Percentiles rank a stretch among this genome's conserved stretches.
These are phyloP conservation scores for Spodoptera litura DNA, from an alignment of 1,140 invertebrate species.

Conservation along the genomic window DNA sequence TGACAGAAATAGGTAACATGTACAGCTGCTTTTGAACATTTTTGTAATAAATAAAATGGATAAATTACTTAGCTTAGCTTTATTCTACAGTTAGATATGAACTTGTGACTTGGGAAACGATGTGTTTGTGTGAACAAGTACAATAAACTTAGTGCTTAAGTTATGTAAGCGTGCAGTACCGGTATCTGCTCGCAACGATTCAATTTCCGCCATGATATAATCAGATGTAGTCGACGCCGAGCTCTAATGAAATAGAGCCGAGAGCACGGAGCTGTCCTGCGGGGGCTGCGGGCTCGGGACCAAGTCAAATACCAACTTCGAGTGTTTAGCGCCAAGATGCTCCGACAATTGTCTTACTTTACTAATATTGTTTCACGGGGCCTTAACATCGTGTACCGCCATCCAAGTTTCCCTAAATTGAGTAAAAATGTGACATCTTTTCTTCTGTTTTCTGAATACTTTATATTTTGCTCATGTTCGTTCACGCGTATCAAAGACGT, in stretches of 20 bases:
- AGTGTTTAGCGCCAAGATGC: slow-evolving; percentile 12
- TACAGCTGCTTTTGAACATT: slow-evolving; percentile 13
- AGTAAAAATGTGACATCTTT: background rate
- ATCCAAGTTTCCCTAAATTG: background rate
- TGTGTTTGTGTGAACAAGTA: slow-evolving; percentile 1
- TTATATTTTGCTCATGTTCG: slow-evolving; percentile 19
- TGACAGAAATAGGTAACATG: slow-evolving; percentile 28
- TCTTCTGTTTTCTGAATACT: background rate
- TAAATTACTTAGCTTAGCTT: background rate
- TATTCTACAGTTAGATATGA: slow-evolving; percentile 19
- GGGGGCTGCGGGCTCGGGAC: background rate
- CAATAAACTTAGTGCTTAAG: slow-evolving; percentile 1
- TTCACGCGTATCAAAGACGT: slow-evolving; percentile 7
- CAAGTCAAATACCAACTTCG: slow-evolving; percentile 19
- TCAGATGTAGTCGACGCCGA: slow-evolving; percentile 28
- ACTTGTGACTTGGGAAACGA: slow-evolving; percentile 9
- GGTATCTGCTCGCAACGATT: slow-evolving; percentile 29
- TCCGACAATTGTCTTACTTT: slow-evolving; percentile 8
- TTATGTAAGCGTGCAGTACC: slow-evolving; percentile 25
- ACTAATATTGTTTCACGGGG: background rate
- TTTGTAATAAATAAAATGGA: slow-evolving; percentile 10
- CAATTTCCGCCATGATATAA: slow-evolving; percentile 43
- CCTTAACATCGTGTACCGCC: background rate
- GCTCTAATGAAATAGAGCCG: slow-evolving; percentile 31
- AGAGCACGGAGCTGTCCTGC: background rate